Percentiles rank a stretch among this genome's conserved stretches.
These are phyloP conservation scores for Heteropelma amictum DNA, from an alignment of 2,888 invertebrate genomes.

Conservation along the genomic window DNA sequence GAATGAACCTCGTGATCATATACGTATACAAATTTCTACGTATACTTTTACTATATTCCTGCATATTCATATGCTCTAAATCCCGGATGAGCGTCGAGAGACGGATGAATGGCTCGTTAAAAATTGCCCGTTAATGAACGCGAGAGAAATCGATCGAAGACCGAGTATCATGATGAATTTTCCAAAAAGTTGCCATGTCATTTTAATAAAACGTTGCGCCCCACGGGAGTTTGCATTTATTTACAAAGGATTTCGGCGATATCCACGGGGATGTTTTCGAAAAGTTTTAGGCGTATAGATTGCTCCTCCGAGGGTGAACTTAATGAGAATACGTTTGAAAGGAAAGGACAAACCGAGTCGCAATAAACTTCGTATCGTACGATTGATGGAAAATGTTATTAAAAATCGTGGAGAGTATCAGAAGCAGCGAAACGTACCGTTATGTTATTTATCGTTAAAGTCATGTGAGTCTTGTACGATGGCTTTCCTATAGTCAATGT, in stretches of 20 bases:
- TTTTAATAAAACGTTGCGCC: slow-evolving; percentile 24
- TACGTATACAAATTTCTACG: not conserved
- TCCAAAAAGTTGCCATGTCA: slow-evolving; percentile 40
- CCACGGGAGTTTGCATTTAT: not conserved
- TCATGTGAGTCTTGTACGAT: slow-evolving; percentile 93
- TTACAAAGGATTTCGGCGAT: no score
- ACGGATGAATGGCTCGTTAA: slow-evolving; percentile 27
- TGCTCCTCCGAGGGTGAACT: no score
- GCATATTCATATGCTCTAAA: not conserved
- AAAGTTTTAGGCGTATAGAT: no score
- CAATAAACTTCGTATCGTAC: no score
- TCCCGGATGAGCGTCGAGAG: slow-evolving; percentile 34
- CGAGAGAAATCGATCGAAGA: not conserved
- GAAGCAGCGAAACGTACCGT: slow-evolving; percentile 63
- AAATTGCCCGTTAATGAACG: slow-evolving; percentile 40
- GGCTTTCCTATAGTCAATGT: slow-evolving; percentile 84
- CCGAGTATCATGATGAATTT: not conserved
- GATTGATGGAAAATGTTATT: not conserved
- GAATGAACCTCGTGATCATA: slow-evolving; percentile 6
- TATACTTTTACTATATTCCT: not conserved
- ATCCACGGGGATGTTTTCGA: no score
- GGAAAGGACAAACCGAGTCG: not conserved
- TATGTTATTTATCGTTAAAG: slow-evolving; percentile 88
- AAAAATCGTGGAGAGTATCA: not conserved
- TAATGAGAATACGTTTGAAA: not conserved